Evolutionary conservation across 1,140 invertebrate species (phyloP), one percentile per base, ranked within the genome.

Genomic region (Cherax quadricarinatus): DNA sequence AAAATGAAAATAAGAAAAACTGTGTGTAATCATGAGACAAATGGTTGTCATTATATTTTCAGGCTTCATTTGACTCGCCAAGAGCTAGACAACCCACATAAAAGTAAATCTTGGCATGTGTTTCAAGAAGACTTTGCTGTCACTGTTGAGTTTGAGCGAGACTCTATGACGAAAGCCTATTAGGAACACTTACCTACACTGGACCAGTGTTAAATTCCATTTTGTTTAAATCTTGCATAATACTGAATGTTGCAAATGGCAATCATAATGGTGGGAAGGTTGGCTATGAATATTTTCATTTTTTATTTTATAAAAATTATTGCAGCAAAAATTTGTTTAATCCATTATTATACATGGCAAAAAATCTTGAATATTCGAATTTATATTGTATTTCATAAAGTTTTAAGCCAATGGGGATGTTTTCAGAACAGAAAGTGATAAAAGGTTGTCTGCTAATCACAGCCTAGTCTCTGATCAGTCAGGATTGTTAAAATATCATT

Each of bases 31-130:
- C 21, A 24, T 41, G 53, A 57, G 2, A 57, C 53, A 57, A 57
- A 57, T 10, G 53, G 5, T 57, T n/a, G 4, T 87, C 49, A 21
- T 81, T 48, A 21, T 57, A 48, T 51, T 87, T 81, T 75, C 92
- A 96, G 95, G 82, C 94, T 96, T 75, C 88, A 91, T 51, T 92
- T 96, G 57, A 94, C 94, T 14, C 93, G 96, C 62, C 94, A 95
- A 66, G 95, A 96, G 86, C 92, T 96, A 21, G 96, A 96, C 94
- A 96, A 96, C 94, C 96, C 96, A 21, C 96, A 96, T 94, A 96
- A 96, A 93, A 94, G 94, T 84, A 96, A 96, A 94, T 95, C 95
- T 1, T 96, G 96, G 94, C 75, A 94, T 57, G 91, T 93, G 48
- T 94, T 93, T 49, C 89, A 93, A 60, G 93, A 91, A 30, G 88